A percentile compares a stretch with the other conserved stretches of the same genome.
Conservation (phyloP, 2,113 vertebrate species). For the Poeciliopsis retropinna region DNA sequence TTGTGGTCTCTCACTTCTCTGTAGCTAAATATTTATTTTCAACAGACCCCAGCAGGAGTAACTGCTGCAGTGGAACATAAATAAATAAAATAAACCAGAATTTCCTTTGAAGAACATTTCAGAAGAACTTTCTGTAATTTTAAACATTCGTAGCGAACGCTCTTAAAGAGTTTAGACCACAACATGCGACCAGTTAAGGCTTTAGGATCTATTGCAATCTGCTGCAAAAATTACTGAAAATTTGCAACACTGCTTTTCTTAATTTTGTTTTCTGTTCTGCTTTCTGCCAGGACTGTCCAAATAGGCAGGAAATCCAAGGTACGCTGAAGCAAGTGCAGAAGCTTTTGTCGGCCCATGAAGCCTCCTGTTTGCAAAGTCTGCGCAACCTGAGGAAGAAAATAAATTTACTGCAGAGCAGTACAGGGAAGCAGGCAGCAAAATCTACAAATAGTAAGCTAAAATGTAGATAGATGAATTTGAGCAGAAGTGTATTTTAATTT, state of each 20-base stretch:
- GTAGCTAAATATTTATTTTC: conserved; percentile 8
- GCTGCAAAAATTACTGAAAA: too few species aligned
- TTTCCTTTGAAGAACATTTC: background rate
- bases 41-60: conserved; percentile 7
- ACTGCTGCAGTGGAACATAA: conserved; percentile 4
- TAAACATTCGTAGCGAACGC: background rate
- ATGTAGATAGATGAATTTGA: background rate
- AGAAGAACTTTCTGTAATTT: background rate
- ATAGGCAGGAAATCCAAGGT: conserved; percentile 76
- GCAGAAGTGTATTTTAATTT: too few species aligned
- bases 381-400: conserved; percentile 84
- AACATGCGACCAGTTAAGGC: background rate
- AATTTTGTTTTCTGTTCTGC: conserved; percentile 1
- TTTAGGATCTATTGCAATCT: too few species aligned
- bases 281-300: conserved; percentile 80
- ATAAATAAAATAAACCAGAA: conserved; percentile 5
- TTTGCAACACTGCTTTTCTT: background rate
- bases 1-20: background rate
- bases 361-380: conserved; percentile 78
- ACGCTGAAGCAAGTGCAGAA: conserved; percentile 85
- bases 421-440: conserved; percentile 63
- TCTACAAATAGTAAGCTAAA: conserved; percentile 73
- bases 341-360: conserved; percentile 83
- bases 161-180: too few species aligned
- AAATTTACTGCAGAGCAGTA: conserved; percentile 76